Evolutionary conservation across 2,797 vertebrate genomes (phyloP), one percentile per base, ranked within the genome.

Genomic region (Sebastiscus albofasciatus): DNA sequence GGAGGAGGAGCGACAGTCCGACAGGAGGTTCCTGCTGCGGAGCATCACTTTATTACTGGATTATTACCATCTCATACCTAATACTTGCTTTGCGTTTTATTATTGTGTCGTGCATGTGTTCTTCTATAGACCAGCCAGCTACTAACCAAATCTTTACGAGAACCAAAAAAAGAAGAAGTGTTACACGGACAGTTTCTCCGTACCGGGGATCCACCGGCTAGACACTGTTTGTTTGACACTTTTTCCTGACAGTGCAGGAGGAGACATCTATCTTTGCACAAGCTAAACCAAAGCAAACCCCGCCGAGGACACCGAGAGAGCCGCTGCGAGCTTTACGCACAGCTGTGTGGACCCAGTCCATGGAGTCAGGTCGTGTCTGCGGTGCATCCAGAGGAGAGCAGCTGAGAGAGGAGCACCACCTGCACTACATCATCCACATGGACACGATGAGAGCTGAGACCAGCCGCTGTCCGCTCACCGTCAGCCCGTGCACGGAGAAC

Each of bases 1-100:
- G 92, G 91, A 92, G 92, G 93, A 94, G 93, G 36, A 39, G 36
- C 92, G 90, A 89, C 76, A 85, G 87, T 90, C 89, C 78, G 87
- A 86, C 86, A 59, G 87, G 90, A 88, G 91, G 90, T 90, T 85
- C 90, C 89, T 89, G 91, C 84, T 39, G 2, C 36, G 82, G 78
- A 92, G 88, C 90, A 87, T 90, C 89, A 93, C 90, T 90, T 93
- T 87, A 86, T 90, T 76, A 90, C 91, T 90, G 83, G 34, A 89
- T 91, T 90, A 91, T 92, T 92, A 91, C 81, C 27, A 46, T 67
- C 72, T 80, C 84, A 83, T 73, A 85, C 79, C 74, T 90, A 89
- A 87, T 91, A 56, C 68, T 87, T 74, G 10, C 84, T 78, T 78
- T 58, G 77, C 79, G 52, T 88, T 76, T 83, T 87, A 86, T 86